Evolutionary conservation across 2,888 invertebrate genomes (phyloP), one percentile per base, ranked within the genome.

Genomic region (Elysia crispata): DNA sequence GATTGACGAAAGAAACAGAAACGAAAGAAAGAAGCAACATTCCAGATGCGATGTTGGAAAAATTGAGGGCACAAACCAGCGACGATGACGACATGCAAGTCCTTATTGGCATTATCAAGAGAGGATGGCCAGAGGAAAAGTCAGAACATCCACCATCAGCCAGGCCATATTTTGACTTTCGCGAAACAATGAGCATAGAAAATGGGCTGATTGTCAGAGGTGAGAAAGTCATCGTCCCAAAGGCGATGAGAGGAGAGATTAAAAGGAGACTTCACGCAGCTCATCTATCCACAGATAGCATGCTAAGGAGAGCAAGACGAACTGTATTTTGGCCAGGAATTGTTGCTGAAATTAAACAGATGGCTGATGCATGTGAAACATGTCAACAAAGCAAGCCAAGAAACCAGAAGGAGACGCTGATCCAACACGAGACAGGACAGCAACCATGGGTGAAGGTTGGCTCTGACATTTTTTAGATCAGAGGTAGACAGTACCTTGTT

Each of bases 211-310:
- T 75, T 3, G 33, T 41, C 15, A 75, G 49, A 41, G 81, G 81
- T 1, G 81, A 80, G 30, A 18, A 31, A 41, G 69, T 81, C 20
- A 25, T 82, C 13, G 64, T 83, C 20, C 82, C 82, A 30, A 8
- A n/a, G 8, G 11, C 64, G 13, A 50, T 82, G n/a, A 23, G 80
- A 57, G n/a, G 23, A 0, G 70, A 80, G n/a, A 78, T 83, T 57
- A 77, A 72, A 23, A 64, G 69, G 31, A 73, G 74, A 23, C 49
- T 83, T 20, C 83, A 83, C 31, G 70, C 76, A 6, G 76, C 80
- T 18, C 82, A 83, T 50, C 70, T 83, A 20, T 76, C 73, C n/a
- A 50, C 64, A 30, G 80, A 82, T n/a, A 81, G 81, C 66, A 77
- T 83, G 83, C 30, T 79, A 0, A 23, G 77, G 20, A 8, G 81